Evolutionary conservation across 2,797 vertebrate species (phyloP).

Genomic region (Enteromius afrohamiltoni): DNA sequence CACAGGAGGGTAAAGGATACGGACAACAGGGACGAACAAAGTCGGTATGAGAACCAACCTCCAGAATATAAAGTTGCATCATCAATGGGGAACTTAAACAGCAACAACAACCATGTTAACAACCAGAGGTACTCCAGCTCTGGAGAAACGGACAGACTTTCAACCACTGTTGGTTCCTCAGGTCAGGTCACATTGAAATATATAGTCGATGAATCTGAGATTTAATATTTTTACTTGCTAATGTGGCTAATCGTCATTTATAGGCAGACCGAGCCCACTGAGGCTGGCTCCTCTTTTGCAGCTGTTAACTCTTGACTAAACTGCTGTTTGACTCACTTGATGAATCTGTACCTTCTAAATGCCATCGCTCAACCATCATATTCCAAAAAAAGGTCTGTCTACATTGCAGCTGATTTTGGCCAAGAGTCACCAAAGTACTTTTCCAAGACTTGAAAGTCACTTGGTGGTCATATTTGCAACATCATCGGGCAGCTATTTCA

Average conservation of each 20-base stretch:
- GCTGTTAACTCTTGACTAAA: slow-evolving; percentile 26
- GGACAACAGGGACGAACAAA: background rate
- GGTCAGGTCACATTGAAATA: slow-evolving; percentile 31
- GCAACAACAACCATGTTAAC: slow-evolving; percentile 64
- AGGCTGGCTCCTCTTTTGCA: background rate
- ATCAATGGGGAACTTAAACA: slow-evolving; percentile 10
- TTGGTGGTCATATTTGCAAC: background rate
- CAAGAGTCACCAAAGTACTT: background rate
- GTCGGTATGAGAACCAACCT: slow-evolving; percentile 1
- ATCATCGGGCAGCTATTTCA: background rate
- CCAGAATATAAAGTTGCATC: slow-evolving; percentile 25
- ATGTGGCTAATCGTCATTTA: background rate
- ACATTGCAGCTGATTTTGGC: background rate
- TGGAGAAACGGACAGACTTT: slow-evolving; percentile 13
- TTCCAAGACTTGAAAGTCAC: background rate
- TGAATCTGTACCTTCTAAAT: background rate
- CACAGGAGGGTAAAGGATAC: background rate
- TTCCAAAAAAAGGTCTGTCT: background rate
- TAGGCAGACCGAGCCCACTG: background rate
- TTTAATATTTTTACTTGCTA: slow-evolving; percentile 49
- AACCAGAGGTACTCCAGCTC: background rate
- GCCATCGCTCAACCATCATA: background rate
- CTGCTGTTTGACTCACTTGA: background rate
- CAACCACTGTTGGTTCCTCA: slow-evolving; percentile 14
- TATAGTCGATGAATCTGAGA: slow-evolving; percentile 68